Base-by-base conservation (phyloP, 2,113 vertebrate species). In the Elgaria multicarinata region DNA sequence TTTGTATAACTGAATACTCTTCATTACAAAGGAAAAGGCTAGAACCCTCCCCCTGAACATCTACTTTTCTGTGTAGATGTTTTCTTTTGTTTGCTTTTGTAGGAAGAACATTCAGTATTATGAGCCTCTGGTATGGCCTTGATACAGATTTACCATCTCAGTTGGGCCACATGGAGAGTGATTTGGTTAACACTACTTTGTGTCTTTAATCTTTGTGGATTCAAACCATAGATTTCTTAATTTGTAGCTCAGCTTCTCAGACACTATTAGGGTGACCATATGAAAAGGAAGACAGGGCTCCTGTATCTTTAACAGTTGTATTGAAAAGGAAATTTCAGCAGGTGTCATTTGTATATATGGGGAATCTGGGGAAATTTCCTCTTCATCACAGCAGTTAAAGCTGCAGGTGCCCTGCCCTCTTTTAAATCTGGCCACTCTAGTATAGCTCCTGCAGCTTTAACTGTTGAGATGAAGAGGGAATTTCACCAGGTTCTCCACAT, bases 191-290 rank as follows among this genome's bases (percentile, higher is more conserved):
- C n/a, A 14, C 33, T 53, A 53, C 10, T 53, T 24, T n/a, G 64
- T 13, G 36, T 1, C 24, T 62, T 62, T 42, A 71, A n/a, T n/a
- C n/a, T n/a, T n/a, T n/a, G n/a, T n/a, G 13, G 10, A 39, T 85
- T 69, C 20, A 36, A 55, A 18, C 39, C 22, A 39, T 6, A 31
- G 22, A 31, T 31, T 46, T 66, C 58, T 55, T 76, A 62, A 62
- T 31, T 66, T 33, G 2, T 0, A 58, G 36, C 24, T 44, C 28
- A 87, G 26, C 93, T 85, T 90, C 88, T 82, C 90, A 90, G 85
- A 12, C 44, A n/a, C n/a, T n/a, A n/a, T n/a, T n/a, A n/a, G n/a
- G n/a, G n/a, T n/a, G n/a, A n/a, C n/a, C n/a, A n/a, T n/a, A n/a
- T n/a, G n/a, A n/a, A n/a, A n/a, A n/a, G n/a, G n/a, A n/a, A n/a